phyloP scores from a whole-genome alignment of 64 coral and sea anemone species.

The Porites lutea region DNA sequence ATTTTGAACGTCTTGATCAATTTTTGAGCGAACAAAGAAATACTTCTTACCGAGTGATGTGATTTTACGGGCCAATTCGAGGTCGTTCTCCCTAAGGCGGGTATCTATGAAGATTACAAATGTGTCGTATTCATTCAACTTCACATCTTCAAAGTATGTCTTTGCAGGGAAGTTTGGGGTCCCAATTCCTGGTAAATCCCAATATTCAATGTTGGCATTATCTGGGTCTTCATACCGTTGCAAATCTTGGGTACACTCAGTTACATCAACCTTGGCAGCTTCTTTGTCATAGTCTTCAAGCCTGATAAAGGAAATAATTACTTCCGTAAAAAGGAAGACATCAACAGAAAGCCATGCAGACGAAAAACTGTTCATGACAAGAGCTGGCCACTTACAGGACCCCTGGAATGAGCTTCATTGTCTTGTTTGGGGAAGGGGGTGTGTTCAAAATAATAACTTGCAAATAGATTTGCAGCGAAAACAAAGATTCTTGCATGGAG shows the following conservation, averaged over 20 bases:
- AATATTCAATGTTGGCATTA: neutral
- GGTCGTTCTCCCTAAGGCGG: neutral
- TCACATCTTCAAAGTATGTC: neutral
- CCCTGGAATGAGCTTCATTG: no score
- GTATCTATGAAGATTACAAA: neutral
- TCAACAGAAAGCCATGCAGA: no score
- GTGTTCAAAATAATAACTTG: no score
- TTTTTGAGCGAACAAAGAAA: conserved; percentile 33
- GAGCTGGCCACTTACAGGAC: no score
- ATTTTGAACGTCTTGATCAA: neutral
- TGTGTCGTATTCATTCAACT: neutral
- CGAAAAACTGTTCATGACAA: no score
- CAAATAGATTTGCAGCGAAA: no score
- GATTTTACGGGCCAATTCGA: neutral
- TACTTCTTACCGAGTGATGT: neutral
- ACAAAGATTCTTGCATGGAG: no score
- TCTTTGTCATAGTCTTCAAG: neutral
- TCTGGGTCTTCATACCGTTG: neutral
- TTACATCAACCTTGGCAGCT: neutral
- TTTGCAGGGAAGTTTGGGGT: neutral
- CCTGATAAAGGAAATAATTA: no score
- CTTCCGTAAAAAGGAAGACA: no score
- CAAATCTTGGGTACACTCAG: neutral
- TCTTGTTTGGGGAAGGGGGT: no score
- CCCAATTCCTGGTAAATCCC: neutral